Percentiles rank a stretch among this genome's conserved stretches.
Conservation (phyloP, 2,113 vertebrate species). For the Piaya cayana region DNA sequence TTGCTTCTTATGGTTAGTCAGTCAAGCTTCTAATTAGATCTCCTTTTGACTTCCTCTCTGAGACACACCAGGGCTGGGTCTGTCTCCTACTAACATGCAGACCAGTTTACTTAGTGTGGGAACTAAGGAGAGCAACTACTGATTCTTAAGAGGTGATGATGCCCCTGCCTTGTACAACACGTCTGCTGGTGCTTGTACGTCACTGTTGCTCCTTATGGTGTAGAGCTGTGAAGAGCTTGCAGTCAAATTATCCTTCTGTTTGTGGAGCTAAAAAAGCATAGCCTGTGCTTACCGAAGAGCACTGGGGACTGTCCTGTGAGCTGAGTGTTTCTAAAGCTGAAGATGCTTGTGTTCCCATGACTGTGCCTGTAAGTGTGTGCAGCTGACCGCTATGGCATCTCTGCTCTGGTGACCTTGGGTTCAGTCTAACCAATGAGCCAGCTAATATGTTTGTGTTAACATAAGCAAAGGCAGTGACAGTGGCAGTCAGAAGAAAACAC, state of each 20-base stretch:
- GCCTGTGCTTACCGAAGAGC: not conserved
- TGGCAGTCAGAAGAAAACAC: constrained; percentile 1
- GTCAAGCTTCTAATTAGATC: constrained; percentile 30
- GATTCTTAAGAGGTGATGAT: not conserved
- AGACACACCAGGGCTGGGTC: not conserved
- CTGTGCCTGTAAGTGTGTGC: not conserved
- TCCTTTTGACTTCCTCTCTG: constrained; percentile 15
- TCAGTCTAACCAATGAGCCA: constrained; percentile 6
- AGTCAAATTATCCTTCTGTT: not conserved
- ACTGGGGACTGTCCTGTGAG: not conserved
- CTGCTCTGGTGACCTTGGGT: not conserved
- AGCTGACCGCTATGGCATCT: not conserved
- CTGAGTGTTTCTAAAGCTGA: not conserved
- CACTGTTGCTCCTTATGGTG: not conserved
- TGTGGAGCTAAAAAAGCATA: not conserved
- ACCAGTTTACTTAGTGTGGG: not conserved
- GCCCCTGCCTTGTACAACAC: not conserved
- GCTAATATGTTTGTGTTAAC: constrained; percentile 18
- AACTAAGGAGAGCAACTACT: not conserved
- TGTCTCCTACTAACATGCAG: not conserved
- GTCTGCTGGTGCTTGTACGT: not conserved
- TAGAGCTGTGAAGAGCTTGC: not conserved
- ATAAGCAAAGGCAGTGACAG: constrained; percentile 12
- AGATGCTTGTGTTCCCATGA: not conserved
- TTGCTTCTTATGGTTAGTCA: constrained; percentile 30